These are phyloP conservation scores for Clitarchus hookeri DNA, from an alignment of 2,888 invertebrate species.

Conservation along the genomic window DNA sequence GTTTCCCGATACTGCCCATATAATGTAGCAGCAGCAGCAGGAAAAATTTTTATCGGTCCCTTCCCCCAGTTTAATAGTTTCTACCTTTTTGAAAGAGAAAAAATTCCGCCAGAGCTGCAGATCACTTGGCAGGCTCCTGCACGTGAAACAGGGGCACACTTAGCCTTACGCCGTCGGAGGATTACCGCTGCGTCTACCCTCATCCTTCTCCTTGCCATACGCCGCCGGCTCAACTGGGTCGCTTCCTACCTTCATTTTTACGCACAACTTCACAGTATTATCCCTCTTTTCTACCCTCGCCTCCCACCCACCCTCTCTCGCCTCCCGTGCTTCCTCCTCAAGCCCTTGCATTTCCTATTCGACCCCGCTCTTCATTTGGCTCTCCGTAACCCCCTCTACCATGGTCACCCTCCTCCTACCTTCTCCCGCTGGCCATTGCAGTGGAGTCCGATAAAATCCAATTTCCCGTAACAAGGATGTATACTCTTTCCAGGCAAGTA, in stretches of 20 bases:
- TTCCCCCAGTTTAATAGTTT: too few relatives aligned
- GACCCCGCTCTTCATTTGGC: neutral
- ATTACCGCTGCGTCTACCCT: neutral
- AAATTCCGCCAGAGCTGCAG: neutral
- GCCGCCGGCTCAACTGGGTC: neutral
- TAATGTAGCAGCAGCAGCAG: too few relatives aligned
- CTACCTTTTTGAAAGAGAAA: too few relatives aligned
- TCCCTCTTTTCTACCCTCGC: neutral
- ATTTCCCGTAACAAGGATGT: constrained; percentile 37
- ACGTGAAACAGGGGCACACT: neutral
- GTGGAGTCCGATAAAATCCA: constrained; percentile 35
- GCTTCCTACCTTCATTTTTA: constrained; percentile 22
- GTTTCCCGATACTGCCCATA: too few relatives aligned
- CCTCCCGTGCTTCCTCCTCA: neutral
- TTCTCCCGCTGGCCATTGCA: constrained; percentile 18
- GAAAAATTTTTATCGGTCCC: too few relatives aligned
- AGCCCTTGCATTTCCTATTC: neutral
- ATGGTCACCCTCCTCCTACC: neutral
- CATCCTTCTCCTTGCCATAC: neutral
- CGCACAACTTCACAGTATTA: constrained; percentile 22
- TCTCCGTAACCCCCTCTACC: neutral
- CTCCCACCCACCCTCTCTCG: too few relatives aligned
- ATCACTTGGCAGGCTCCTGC: neutral
- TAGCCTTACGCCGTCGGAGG: neutral
- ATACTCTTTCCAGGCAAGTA: constrained; percentile 20